Base-by-base conservation (phyloP, 2,888 invertebrate species). In the Pterobdella sp. region DNA sequence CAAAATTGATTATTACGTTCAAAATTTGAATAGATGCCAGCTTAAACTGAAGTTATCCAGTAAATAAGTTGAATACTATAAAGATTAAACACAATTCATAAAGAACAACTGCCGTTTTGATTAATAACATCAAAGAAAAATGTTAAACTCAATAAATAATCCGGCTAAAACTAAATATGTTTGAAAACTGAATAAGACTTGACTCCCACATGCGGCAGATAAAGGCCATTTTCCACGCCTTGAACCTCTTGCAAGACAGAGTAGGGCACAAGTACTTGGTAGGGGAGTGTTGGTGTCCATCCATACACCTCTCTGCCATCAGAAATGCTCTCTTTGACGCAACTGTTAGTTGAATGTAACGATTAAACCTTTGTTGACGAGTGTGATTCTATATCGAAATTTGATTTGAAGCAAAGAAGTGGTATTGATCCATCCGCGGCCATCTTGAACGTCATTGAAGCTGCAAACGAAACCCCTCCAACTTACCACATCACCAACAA, bases 251-350 rank as follows among this genome's bases (percentile, higher is more conserved):
- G 88, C 98, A 97, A 85, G 87, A 98, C 87, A 97, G 98, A 84
- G 96, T 98, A n/a, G 97, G 97, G 0, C 95, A 96, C 85, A 98
- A 98, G 85, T 97, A 97, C 85, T 87, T 98, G 80, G 97, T 98
- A 81, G 97, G 97, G 10, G 98, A 99, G 85, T 96, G 96, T 84
- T 99, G 93, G 98, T 95, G 92, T 82, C 96, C 93, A 2, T 90
- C 91, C 1, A 85, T 90, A 72, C 94, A 96, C 81, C 85, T 94
- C 81, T 94, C 96, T 85, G 91, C 92, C 29, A 96, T 99, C 75
- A 95, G 96, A 82, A 87, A 94, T 80, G 95, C 97, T 0, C 85
- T 99, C 70, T 88, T 94, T 75, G 87, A 94, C 60, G 98, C 97
- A 81, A 97, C 96, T 72, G 94, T 93, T 82, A 87, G 88, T 75